Evolutionary conservation across 1,140 invertebrate genomes (phyloP).

Genomic region (Cherax destructor): DNA sequence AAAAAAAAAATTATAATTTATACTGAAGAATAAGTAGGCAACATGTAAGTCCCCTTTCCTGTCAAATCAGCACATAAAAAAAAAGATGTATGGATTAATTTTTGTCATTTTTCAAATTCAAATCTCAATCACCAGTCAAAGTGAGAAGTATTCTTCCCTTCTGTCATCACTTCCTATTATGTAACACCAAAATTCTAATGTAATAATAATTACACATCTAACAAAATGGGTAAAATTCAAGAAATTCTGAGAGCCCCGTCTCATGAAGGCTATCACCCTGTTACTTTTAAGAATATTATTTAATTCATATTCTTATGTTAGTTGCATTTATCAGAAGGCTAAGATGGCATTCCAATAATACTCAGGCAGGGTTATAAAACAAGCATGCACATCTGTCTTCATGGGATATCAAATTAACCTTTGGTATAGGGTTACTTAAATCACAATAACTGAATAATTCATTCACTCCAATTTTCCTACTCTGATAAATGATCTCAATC

Average conservation of each 20-base stretch:
- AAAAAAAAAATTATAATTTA: constrained; percentile 14
- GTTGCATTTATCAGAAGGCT: constrained; percentile 67
- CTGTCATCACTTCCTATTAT: constrained; percentile 55
- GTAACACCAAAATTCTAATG: constrained; percentile 47
- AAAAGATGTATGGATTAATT: neutral
- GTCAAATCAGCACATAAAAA: constrained; percentile 7
- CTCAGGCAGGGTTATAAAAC: constrained; percentile 59
- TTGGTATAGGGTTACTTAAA: neutral
- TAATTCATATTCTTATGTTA: constrained; percentile 59
- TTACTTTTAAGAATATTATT: constrained; percentile 48
- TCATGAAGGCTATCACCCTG: constrained; percentile 48
- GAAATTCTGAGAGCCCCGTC: constrained; percentile 32
- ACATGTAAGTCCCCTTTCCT: constrained; percentile 31
- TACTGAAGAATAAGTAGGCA: constrained; percentile 21
- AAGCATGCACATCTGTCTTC: constrained; percentile 63
- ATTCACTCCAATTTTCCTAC: constrained; percentile 31
- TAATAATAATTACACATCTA: constrained; percentile 17
- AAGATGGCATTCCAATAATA: constrained; percentile 64
- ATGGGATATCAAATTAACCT: constrained; percentile 36
- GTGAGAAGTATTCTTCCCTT: constrained; percentile 55
- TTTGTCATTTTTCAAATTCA: neutral
- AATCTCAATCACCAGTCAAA: constrained; percentile 13
- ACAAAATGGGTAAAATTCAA: constrained; percentile 30
- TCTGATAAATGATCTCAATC: constrained; percentile 52
- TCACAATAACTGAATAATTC: neutral